Evolutionary conservation across 2,113 vertebrate genomes (phyloP), one percentile per base, ranked within the genome.

Genomic region (Eonycteris spelaea): DNA sequence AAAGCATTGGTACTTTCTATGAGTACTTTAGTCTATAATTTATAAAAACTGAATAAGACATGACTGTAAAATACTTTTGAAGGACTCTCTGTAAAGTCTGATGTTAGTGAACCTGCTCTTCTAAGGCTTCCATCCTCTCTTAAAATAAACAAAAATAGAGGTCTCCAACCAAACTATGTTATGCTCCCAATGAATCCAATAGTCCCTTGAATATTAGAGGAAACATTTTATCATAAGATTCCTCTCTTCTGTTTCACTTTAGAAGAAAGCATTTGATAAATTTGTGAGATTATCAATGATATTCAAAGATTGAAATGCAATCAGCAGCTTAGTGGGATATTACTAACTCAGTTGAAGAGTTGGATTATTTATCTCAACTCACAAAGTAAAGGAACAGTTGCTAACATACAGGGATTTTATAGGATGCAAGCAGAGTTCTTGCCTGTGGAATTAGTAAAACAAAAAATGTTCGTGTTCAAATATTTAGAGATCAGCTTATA

Each of bases 81-180:
- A 73, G n/a, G 16, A 21, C 55, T 89, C 38, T 74, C 51, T 68
- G 26, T 75, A 83, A 95, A 86, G 11, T 86, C 48, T 82, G 30
- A 57, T 88, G 61, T 82, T 82, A 91, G 59, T 94, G 43, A 94
- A 61, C 18, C 16, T 30, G 2, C n/a, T 85, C 87, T 86, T 95
- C 18, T 77, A 90, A 88, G 38, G 6, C 28, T 93, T 65, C 21
- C 12, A 40, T 70, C 14, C 19, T 79, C 48, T 74, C 61, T 82
- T 38, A 89, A 88, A 87, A 83, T 53, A 95, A 96, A 94, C 35
- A 59, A 93, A 96, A 74, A 59, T 38, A 63, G 33, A 88, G n/a
- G 26, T 57, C 28, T 16, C 40, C 71, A 88, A 75, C 22, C 87
- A 57, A 97, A 79, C 43, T 28, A 59, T 77, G 38, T 84, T 55